Evolutionary conservation across 1,140 invertebrate genomes (phyloP), one percentile per base, ranked within the genome.

Genomic region (Drosophila dunni): DNA sequence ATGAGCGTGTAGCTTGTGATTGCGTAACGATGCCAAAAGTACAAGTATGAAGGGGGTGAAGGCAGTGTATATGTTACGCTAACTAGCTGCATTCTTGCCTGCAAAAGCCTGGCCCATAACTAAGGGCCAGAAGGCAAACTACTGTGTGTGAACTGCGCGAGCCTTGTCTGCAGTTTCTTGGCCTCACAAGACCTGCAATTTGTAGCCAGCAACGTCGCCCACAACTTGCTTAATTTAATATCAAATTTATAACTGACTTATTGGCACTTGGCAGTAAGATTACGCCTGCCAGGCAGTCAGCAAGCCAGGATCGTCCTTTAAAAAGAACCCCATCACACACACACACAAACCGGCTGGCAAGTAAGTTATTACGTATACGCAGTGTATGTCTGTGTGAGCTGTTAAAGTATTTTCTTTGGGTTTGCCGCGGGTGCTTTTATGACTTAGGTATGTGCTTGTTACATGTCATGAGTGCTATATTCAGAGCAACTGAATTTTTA

Each of bases 201-300:
- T 71, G 57, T 69, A 48, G 29, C 53, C 45, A 44, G 40, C 63
- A 51, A 50, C 46, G 29, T 13, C 40, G 72, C 51, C 72, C 66
- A 60, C 60, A 78, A 78, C 72, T 78, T 88, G 84, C 84, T 88
- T 88, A 88, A 88, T 88, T 88, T 83, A 79, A 89, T 81, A 88
- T 88, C 84, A 88, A 88, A 88, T 88, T 88, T 88, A 88, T 88
- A 89, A 88, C 83, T 83, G 83, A 88, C 83, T 88, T 88, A 88
- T 88, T 88, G 83, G 83, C 83, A 88, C 84, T 88, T 88, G 84
- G 83, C 79, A 88, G 68, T 79, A 68, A 78, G 73, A 86, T 86
- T 86, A 88, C 81, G 84, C 72, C 79, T 68, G 79, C 81, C 81
- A 77, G 81, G 84, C 84, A 75, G 72, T 9, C 36, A 42, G 36